Evolutionary conservation across 2,797 vertebrate genomes (phyloP), one percentile per base, ranked within the genome.

Genomic region (Neosilurus mollespiculum): DNA sequence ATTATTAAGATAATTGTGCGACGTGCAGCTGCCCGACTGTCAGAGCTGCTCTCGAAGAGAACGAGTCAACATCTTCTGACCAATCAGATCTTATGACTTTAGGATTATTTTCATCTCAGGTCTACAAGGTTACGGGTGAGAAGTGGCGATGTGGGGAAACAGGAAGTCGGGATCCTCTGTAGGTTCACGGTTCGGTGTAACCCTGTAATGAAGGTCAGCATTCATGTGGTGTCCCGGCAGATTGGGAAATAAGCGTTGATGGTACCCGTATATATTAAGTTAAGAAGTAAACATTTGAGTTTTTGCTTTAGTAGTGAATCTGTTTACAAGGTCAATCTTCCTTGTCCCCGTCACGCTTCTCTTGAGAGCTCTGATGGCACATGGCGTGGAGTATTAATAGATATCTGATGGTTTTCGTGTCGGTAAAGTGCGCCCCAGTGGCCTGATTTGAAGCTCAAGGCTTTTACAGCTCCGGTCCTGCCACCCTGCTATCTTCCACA

Each of bases 401-500:
- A 49, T 83, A 77, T 77, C 64, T 83, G 12, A 56, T 56, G 51
- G 51, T 37, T 77, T 58, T 67, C 22, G 43, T 76, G 49, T 37
- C 73, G 49, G 64, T 49, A 26, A 83, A 83, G 53, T 69, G 54
- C 54, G 16, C 56, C 66, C 34, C 81, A 5, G 34, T 56, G 71
- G 69, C 71, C 43, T n/a, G 12, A 76, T 73, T 30, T 58, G 73
- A 51, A 69, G n/a, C 73, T 18, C 1, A 1, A 34, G 73, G 66
- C 64, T 78, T 43, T 18, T 56, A 30, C 64, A 58, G 72, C 51
- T 65, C 77, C 54, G 81, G 53, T 8, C 30, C 64, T 82, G 75
- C 75, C 81, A 81, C 80, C 64, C 72, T 84, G 79, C 83, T 43
- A 76, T 86, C 37, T 64, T 77, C 15, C 84, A 76, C 78, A 84